phyloP scores from a whole-genome alignment of 1,140 invertebrate genomes.

The Campoletis sonorensis region DNA sequence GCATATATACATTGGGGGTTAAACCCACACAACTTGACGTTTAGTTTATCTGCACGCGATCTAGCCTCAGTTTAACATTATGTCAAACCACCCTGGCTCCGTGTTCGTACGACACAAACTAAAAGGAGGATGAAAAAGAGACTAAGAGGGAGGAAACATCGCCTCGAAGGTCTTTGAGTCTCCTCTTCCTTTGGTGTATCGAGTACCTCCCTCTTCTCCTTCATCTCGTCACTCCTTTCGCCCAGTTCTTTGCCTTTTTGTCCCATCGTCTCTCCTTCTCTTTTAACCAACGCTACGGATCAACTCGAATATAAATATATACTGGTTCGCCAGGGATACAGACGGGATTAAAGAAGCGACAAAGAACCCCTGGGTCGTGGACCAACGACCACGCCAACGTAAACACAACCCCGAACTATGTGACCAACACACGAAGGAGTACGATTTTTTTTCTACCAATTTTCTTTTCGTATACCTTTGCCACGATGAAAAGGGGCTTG shows the following conservation, averaged over 20 bases:
- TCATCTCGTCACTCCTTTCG: slow-evolving; percentile 11
- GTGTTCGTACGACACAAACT: neutral
- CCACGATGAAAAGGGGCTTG: neutral
- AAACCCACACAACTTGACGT: too few relatives aligned
- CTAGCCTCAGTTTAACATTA: neutral
- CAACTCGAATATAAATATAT: slow-evolving; percentile 30
- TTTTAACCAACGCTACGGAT: neutral
- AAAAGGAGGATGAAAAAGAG: slow-evolving; percentile 22
- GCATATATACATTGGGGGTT: neutral
- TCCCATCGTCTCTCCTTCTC: neutral
- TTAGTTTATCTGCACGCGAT: neutral
- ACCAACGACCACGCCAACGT: neutral
- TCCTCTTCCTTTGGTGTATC: slow-evolving; percentile 39
- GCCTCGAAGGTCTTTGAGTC: slow-evolving; percentile 40
- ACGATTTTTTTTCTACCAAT: slow-evolving; percentile 14
- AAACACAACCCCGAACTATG: slow-evolving; percentile 12
- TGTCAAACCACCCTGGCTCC: slow-evolving; percentile 2
- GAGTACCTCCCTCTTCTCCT: neutral
- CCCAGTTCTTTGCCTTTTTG: slow-evolving; percentile 20
- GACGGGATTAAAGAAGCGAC: slow-evolving; percentile 41
- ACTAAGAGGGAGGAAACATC: slow-evolving; percentile 31
- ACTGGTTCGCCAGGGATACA: slow-evolving; percentile 27
- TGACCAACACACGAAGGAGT: neutral
- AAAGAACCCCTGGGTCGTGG: neutral
- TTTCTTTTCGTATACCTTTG: neutral